These are phyloP conservation scores for Melanaphis sacchari DNA, from an alignment of 1,140 invertebrate species.

Conservation along the genomic window DNA sequence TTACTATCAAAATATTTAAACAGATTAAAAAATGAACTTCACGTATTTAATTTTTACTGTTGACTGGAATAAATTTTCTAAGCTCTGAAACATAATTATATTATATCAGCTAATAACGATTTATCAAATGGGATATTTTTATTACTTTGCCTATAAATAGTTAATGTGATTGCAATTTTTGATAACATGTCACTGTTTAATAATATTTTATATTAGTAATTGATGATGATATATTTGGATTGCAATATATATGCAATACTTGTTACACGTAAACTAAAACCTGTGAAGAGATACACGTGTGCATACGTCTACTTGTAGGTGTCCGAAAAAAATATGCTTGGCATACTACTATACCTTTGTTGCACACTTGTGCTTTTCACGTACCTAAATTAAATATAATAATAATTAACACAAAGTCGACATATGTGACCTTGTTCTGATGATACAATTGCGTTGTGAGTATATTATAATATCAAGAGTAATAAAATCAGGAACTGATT, in stretches of 20 bases:
- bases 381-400: constrained; percentile 51
- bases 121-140: neutral
- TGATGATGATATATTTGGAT: neutral
- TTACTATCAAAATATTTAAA: too few species aligned
- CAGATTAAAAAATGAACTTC: too few species aligned
- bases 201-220: neutral
- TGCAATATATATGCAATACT: neutral
- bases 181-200: neutral
- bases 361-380: too few species aligned
- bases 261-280: neutral
- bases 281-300: neutral
- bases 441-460: constrained; percentile 16
- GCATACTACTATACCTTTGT: neutral
- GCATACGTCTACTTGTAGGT: neutral
- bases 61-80: neutral
- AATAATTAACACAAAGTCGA: constrained; percentile 26
- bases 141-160: neutral
- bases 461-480: constrained; percentile 9
- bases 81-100: neutral
- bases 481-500: constrained; percentile 33
- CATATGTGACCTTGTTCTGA: constrained; percentile 31
- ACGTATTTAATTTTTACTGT: neutral
- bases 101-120: neutral
- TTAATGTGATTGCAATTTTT: neutral
- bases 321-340: neutral